These are phyloP conservation scores for Botia kubotai DNA, from an alignment of 2,797 vertebrate species.

Conservation along the genomic window DNA sequence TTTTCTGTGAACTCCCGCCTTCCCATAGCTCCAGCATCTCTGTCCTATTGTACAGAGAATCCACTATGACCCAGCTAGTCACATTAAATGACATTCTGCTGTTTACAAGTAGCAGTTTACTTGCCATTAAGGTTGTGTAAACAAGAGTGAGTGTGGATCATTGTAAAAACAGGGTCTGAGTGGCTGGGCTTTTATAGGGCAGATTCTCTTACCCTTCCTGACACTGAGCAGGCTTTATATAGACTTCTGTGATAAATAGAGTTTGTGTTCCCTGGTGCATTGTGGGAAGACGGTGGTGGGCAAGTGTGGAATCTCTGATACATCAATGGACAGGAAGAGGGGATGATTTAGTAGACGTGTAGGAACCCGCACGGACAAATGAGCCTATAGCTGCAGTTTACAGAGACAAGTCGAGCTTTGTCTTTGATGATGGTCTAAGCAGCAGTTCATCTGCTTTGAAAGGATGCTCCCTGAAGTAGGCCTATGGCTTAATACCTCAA, in stretches of 20 bases:
- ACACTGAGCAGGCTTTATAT: constrained; percentile 59
- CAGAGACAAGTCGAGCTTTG: constrained; percentile 24
- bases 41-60: constrained; percentile 22
- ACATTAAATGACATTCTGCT: constrained; percentile 62
- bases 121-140: constrained; percentile 59
- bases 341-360: constrained; percentile 37
- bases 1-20: constrained; percentile 27
- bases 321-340: constrained; percentile 34
- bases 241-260: constrained; percentile 53
- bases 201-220: constrained; percentile 56
- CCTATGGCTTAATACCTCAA: constrained; percentile 47
- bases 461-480: constrained; percentile 36
- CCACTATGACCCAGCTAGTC: constrained; percentile 21
- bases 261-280: constrained; percentile 48
- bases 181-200: constrained; percentile 59
- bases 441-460: constrained; percentile 42
- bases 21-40: constrained; percentile 35
- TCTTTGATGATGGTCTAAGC: constrained; percentile 38
- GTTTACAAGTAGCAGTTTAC: constrained; percentile 64
- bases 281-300: constrained; percentile 44
- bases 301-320: constrained; percentile 49
- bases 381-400: constrained; percentile 42
- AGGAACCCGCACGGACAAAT: constrained; percentile 28
- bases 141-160: constrained; percentile 52
- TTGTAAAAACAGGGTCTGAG: constrained; percentile 57